Evolutionary conservation across 2,888 invertebrate genomes (phyloP), one percentile per base, ranked within the genome.

Genomic region (Euproctis similis): DNA sequence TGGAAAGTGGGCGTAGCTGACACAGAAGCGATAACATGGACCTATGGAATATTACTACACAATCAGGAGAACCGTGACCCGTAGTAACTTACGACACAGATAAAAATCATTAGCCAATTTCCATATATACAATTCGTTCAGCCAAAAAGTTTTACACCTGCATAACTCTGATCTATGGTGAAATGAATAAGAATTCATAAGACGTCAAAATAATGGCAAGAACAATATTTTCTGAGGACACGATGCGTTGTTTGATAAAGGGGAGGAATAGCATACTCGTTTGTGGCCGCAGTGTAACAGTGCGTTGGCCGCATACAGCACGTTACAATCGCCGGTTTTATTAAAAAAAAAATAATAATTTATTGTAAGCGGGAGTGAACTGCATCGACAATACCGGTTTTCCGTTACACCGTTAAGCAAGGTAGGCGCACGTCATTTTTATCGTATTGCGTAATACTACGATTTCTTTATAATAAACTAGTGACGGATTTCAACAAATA

Each of bases 381-480:
- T 39, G 26, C 42, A 40, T 38, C 36, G 39, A 31, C 41, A 36
- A 40, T 45, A 37, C 52, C 45, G 48, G 52, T 45, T 51, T 40
- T 28, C 40, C 26, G 34, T 34, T 32, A 36, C 30, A 42, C 36
- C 33, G 38, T 36, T 51, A 41, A 28, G 17, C 34, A 12, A 36
- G 26, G 31, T 36, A 30, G 40, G 45, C 24, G 11, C 3, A 18
- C 20, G 28, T 21, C 26, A 34, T 19, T 13, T 30, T 20, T 27
- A 19, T 9, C 9, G 9, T 16, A 12, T 12, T 5, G 9, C 2
- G 12, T 22, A n/a, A 13, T 28, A 19, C n/a, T 19, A 19, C 4
- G 10, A 23, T 33, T 33, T 33, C 18, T 29, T 16, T 22, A 23
- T 10, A 28, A 4, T 19, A 8, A 1, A 27, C 10, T 10, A 19